Evolutionary conservation across 2,797 vertebrate genomes (phyloP), one percentile per base, ranked within the genome.

Genomic region (Cossypha niveicapilla): DNA sequence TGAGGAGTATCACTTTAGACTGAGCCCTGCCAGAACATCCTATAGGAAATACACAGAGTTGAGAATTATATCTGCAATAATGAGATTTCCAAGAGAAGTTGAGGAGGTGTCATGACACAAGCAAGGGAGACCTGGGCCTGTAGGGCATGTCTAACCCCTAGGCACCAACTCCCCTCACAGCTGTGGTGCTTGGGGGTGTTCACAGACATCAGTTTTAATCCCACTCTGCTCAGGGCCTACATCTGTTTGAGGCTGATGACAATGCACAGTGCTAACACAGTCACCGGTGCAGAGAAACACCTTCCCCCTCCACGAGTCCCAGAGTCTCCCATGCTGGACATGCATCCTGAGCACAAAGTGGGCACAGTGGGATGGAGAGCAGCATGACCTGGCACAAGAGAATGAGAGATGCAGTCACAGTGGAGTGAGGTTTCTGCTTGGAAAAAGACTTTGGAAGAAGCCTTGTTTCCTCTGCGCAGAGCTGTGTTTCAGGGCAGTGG

Each of bases 1-100:
- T 14, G 13, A 51, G 51, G 13, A 65, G 39, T 24, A 16, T 14
- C 0, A 0, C 27, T 39, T 11, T 0, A 1, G 27, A 50, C 42
- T 7, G 9, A 70, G 51, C 30, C 39, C 32, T 35, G n/a, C 35
- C 0, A 0, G 14, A 82, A 22, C 25, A 83, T 22, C 62, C 28
- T 4, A 7, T 4, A 28, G 44, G 45, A 78, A 70, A 77, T 3
- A n/a, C 25, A 48, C 44, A 53, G 21, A 51, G 28, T 5, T 27
- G 28, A 86, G 48, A 45, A 68, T 44, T 34, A 32, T 23, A 11
- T 32, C 14, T 63, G 32, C 25, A 78, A 27, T 41, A 28, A 13
- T 7, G 9, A 25, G 15, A 62, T 71, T 68, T 50, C 57, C 42
- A 70, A 61, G 42, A 51, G 28, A 51, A 51, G 50, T 51, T 18